Base-by-base conservation (phyloP, 2,888 invertebrate genomes). In the Leucozona laternaria region DNA sequence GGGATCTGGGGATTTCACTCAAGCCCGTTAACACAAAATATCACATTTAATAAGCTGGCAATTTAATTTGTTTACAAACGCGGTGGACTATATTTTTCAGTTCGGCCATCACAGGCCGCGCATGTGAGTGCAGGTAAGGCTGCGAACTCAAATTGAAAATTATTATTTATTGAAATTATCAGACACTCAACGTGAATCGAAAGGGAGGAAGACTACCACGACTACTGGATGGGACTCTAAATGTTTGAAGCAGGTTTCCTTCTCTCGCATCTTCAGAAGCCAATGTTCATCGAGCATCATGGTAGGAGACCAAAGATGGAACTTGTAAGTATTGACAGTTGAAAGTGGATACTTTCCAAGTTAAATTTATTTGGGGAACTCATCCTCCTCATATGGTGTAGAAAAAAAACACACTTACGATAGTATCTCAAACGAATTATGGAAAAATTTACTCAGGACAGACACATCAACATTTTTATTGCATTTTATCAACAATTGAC, bases 51-150 rank as follows among this genome's bases (percentile, higher is more conserved):
- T 80, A 84, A 84, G 75, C 76, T 76, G 84, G 84, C 84, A 76
- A 76, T 84, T 84, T 84, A 84, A 84, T 84, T 84, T 84, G 84
- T 84, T 84, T 84, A 76, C 84, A 76, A 84, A 84, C 84, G 84
- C 79, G 40, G 71, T 80, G 84, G 79, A 76, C 84, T 80, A 80
- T 84, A 84, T 84, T 84, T 60, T 84, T 60, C n/a, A 71, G 79
- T 58, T 25, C 17, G 50, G 31, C 22, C 28, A 62, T 81, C 40
- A 6, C 28, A 57, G 8, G 4, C 28, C 4, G 25, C 34, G 0
- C 8, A 13, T 25, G 50, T 5, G 6, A 58, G 34, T 31, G 31
- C 57, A 13, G 22, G 43, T 25, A 25, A 20, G 43, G 15, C 22
- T 50, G 50, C 55, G 60, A 83, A 62, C 55, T 71, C 58, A 79